phyloP scores from a whole-genome alignment of 2,888 invertebrate species.

The Actias luna region DNA sequence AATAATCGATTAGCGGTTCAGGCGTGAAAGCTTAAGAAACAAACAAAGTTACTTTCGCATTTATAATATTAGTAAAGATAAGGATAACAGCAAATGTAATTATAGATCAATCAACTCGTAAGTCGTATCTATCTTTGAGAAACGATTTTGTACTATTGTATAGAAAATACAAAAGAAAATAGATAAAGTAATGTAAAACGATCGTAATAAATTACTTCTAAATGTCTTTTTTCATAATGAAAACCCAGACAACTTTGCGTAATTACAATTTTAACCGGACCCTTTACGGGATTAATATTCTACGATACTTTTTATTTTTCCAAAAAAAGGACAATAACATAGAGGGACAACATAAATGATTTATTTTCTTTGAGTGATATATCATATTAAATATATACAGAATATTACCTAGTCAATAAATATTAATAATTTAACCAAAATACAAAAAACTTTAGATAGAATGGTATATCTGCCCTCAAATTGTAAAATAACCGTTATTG shows the following conservation, averaged over 20 bases:
- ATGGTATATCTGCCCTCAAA: background rate
- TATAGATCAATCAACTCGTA: slow-evolving; percentile 35
- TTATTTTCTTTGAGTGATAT: background rate
- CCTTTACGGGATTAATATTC: background rate
- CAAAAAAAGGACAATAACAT: background rate
- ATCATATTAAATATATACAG: background rate
- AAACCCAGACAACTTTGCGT: slow-evolving; percentile 37
- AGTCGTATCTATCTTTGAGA: slow-evolving; percentile 32
- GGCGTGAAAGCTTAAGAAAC: no score
- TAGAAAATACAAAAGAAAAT: slow-evolving; percentile 32
- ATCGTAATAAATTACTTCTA: slow-evolving; percentile 37
- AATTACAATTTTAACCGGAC: slow-evolving; percentile 35
- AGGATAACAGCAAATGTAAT: slow-evolving; percentile 44
- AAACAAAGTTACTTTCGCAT: no score
- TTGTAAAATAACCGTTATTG: background rate
- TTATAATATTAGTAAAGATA: no score
- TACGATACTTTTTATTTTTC: background rate
- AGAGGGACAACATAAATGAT: background rate
- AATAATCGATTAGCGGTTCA: no score
- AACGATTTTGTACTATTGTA: slow-evolving; percentile 46
- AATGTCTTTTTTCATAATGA: slow-evolving; percentile 41
- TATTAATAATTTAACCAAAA: background rate
- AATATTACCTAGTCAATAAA: background rate
- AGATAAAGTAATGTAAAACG: slow-evolving; percentile 34
- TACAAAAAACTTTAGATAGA: background rate